A percentile compares a stretch with the other conserved stretches of the same genome.
Evolutionary conservation across 2,113 vertebrate species (phyloP).

Genomic region (Zosterops borbonicus): DNA sequence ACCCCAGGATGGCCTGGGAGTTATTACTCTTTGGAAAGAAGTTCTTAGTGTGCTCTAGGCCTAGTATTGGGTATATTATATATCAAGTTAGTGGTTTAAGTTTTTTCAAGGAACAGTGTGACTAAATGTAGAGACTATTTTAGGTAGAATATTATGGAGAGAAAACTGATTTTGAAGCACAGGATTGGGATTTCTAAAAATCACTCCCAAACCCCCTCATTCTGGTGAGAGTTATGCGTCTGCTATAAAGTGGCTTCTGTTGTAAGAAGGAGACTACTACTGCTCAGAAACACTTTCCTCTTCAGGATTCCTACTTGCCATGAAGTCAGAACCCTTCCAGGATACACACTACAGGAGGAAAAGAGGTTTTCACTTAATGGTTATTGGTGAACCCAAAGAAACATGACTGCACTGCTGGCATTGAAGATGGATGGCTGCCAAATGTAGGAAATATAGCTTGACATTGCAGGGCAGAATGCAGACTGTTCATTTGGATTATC

Average conservation of each 20-base stretch:
- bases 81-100: background rate
- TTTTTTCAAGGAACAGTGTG: background rate
- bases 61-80: background rate
- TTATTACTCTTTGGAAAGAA: background rate
- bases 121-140: background rate
- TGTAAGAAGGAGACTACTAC: background rate
- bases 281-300: background rate
- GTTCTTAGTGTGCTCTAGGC: background rate
- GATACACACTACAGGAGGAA: background rate
- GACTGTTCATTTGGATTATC: background rate
- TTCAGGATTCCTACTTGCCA: background rate
- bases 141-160: background rate
- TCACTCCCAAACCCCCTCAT: rapidly evolving
- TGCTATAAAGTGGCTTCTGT: background rate
- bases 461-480: background rate
- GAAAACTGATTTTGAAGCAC: background rate
- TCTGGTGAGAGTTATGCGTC: background rate
- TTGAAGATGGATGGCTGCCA: background rate
- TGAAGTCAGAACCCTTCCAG: background rate
- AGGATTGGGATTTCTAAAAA: background rate
- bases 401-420: background rate
- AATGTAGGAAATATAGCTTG: background rate
- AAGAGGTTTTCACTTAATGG: background rate
- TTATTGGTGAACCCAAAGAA: background rate
- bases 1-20: background rate